phyloP scores from a whole-genome alignment of 2,113 vertebrate genomes.

The Nannobrachium achirus region DNA sequence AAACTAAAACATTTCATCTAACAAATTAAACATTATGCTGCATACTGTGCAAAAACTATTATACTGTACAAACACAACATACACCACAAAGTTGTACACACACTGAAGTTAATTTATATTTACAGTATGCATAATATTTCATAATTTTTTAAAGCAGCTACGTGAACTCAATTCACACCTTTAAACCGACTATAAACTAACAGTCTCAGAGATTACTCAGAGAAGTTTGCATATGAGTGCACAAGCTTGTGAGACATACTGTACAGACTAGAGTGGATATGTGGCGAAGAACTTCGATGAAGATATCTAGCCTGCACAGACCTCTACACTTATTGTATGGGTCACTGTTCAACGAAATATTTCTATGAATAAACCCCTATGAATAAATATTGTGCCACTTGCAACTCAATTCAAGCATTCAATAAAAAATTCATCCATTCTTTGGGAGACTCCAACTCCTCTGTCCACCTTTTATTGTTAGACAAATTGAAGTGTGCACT shows the following conservation, averaged over 20 bases:
- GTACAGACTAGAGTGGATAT: neutral
- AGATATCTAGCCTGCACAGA: conserved; percentile 7
- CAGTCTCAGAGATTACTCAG: too few species aligned
- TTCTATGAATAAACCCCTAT: conserved; percentile 71
- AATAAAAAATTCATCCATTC: conserved; percentile 96
- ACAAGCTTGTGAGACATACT: neutral
- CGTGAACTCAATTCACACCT: too few species aligned
- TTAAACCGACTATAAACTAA: too few species aligned
- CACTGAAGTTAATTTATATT: neutral
- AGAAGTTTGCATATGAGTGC: too few species aligned
- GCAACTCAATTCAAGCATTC: conserved; percentile 87
- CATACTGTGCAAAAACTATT: neutral
- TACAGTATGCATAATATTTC: neutral
- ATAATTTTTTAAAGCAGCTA: too few species aligned
- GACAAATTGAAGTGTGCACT: conserved; percentile 94
- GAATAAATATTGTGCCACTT: conserved; percentile 88
- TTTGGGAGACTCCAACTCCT: conserved; percentile 85
- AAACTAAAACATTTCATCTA: too few species aligned
- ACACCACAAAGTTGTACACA: neutral
- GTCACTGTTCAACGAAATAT: conserved; percentile 55
- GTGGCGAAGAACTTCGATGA: neutral
- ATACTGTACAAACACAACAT: too few species aligned
- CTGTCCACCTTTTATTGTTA: conserved; percentile 92
- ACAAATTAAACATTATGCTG: neutral
- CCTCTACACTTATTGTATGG: conserved; percentile 35